A percentile compares a stretch with the other conserved stretches of the same genome.
Evolutionary conservation across 1,140 invertebrate genomes (phyloP).

Genomic region (Macrobrachium rosenbergii): DNA sequence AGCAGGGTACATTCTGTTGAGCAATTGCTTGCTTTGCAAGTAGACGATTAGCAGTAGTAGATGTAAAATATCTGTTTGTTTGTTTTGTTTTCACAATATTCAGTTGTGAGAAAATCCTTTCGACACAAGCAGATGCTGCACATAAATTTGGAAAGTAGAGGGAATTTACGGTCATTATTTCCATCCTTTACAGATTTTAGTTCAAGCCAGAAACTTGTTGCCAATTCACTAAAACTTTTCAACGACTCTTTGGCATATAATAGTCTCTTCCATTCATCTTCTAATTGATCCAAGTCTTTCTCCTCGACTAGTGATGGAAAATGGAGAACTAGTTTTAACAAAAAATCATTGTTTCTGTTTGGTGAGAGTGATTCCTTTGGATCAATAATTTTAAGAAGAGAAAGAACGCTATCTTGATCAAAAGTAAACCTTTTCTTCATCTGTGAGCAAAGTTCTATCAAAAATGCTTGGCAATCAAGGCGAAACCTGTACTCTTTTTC

Average conservation of each 20-base stretch:
- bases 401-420: slow-evolving; percentile 16
- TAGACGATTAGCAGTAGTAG: neutral
- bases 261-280: slow-evolving; percentile 23
- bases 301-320: slow-evolving; percentile 4
- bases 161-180: neutral
- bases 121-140: slow-evolving; percentile 9
- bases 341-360: neutral
- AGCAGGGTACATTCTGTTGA: neutral
- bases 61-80: neutral
- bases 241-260: neutral
- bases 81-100: slow-evolving; percentile 17
- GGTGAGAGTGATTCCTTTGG: slow-evolving; percentile 21
- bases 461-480: slow-evolving; percentile 6
- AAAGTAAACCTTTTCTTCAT: slow-evolving; percentile 28
- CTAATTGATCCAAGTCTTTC: neutral
- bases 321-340: slow-evolving; percentile 1
- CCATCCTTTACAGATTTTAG: slow-evolving; percentile 8
- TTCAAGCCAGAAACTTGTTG: slow-evolving; percentile 23
- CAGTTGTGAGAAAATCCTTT: slow-evolving; percentile 8
- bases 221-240: neutral
- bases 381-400: slow-evolving; percentile 1
- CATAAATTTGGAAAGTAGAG: slow-evolving; percentile 5
- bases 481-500: slow-evolving; percentile 15
- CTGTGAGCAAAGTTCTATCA: slow-evolving; percentile 23
- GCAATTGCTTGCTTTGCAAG: slow-evolving; percentile 16